These are phyloP conservation scores for Zaprionus obscuricornis DNA, from an alignment of 2,888 invertebrate species.

Conservation along the genomic window DNA sequence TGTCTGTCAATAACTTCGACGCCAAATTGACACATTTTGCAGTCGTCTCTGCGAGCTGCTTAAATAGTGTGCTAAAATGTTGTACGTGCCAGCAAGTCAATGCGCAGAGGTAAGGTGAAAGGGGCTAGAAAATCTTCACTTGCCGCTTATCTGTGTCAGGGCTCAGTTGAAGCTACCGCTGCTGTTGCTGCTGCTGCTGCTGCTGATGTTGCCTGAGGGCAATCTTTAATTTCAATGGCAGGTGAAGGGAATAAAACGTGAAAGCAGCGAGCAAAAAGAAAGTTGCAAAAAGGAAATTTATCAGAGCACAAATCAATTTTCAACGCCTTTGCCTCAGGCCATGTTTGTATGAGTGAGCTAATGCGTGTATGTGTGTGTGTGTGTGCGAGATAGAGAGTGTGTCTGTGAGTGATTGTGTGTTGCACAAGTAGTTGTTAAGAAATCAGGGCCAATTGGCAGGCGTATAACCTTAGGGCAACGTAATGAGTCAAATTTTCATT, in stretches of 20 bases:
- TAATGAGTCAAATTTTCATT: slow-evolving; percentile 30
- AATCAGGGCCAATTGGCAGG: slow-evolving; percentile 31
- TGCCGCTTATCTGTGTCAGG: slow-evolving; percentile 22
- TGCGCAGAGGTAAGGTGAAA: not conserved
- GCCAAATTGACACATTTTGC: slow-evolving; percentile 70
- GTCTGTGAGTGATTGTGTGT: slow-evolving; percentile 27
- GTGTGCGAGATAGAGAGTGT: slow-evolving; percentile 35
- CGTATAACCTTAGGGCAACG: slow-evolving; percentile 2
- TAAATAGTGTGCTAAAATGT: slow-evolving; percentile 73
- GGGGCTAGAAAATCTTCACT: not conserved
- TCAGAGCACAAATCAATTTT: slow-evolving; percentile 65
- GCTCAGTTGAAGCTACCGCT: slow-evolving; percentile 1
- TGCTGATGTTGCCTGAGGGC: too few species aligned
- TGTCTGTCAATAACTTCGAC: slow-evolving; percentile 54
- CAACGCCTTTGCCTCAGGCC: slow-evolving; percentile 45
- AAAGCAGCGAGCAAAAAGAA: slow-evolving; percentile 22
- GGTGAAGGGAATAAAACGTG: slow-evolving; percentile 31
- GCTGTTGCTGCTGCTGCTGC: too few species aligned
- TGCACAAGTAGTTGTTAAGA: slow-evolving; percentile 19
- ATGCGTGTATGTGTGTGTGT: slow-evolving; percentile 2
- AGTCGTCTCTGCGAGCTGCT: slow-evolving; percentile 33
- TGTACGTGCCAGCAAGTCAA: slow-evolving; percentile 40
- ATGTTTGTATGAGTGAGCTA: not conserved
- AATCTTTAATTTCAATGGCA: slow-evolving; percentile 61
- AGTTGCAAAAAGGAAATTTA: slow-evolving; percentile 46